Conservation (phyloP, 2,797 vertebrate genomes). For the Macropodus opercularis region DNA sequence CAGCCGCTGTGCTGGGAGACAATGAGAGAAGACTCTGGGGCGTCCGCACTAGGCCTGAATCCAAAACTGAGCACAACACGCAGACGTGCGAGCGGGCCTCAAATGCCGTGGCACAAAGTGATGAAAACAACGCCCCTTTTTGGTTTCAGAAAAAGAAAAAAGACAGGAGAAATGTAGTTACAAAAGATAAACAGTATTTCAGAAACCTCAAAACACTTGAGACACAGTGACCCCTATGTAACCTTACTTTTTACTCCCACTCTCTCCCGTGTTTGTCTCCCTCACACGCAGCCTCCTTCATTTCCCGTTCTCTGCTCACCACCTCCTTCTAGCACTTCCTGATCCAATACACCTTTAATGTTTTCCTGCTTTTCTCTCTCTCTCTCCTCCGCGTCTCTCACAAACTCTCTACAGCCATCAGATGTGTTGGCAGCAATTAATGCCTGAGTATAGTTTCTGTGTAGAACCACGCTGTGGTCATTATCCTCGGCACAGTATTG, state of each 20-base stretch:
- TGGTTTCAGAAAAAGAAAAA: conserved; percentile 8
- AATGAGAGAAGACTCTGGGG: conserved; percentile 39
- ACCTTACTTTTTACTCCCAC: conserved; percentile 43
- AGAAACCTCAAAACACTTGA: conserved; percentile 40
- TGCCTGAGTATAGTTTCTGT: conserved; percentile 35
- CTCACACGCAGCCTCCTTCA: conserved; percentile 4
- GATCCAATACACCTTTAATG: conserved; percentile 19
- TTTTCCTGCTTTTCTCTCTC: background rate
- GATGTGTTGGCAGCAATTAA: conserved; percentile 40
- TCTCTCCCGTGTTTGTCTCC: conserved; percentile 10
- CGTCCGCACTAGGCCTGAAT: conserved; percentile 31
- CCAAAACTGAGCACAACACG: conserved; percentile 22
- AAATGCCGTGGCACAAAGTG: conserved; percentile 12
- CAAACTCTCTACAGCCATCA: conserved; percentile 25
- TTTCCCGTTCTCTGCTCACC: conserved; percentile 17
- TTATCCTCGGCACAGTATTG: conserved; percentile 54
- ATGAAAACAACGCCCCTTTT: conserved; percentile 10
- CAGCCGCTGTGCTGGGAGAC: conserved; percentile 47
- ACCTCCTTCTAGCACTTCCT: background rate
- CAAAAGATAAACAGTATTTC: conserved; percentile 33
- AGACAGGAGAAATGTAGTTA: conserved; percentile 14
- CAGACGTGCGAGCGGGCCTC: conserved; percentile 30
- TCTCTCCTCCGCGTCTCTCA: background rate
- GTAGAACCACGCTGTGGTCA: conserved; percentile 40
- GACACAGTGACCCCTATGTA: conserved; percentile 53